Base-by-base conservation (phyloP, 1,140 invertebrate genomes). In the Phenacoccus solenopsis region DNA sequence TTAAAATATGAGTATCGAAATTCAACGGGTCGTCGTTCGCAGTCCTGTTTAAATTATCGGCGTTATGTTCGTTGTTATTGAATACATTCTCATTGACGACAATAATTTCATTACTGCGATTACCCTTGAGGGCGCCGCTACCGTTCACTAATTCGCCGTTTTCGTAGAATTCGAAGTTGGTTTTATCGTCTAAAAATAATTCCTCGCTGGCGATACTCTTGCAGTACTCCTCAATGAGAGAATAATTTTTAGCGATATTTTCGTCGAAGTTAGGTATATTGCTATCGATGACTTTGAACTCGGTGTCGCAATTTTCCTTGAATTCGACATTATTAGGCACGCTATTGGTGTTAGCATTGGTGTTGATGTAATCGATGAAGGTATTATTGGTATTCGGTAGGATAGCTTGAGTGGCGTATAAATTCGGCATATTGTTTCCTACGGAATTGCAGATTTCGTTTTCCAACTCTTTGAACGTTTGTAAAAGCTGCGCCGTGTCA, bases 181-280 rank as follows among this genome's bases (percentile, higher is more conserved):
- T 64, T 64, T 64, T 64, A 64, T 64, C 25, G 25, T 64, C 59
- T 22, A 64, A 24, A 64, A 64, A 64, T 24, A 64, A 64, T 64
- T 64, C 59, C 4, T 64, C 59, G 59, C 20, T 25, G 4, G 59
- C 22, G 9, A 64, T 64, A 64, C 25, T 64, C 16, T 64, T 64
- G 25, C 59, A 64, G 25, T 64, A 64, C 25, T 64, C 59, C 20
- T 64, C 59, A 13, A 64, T 25, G 4, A 64, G 22, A 64, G 59
- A 64, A 25, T 64, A 64, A 64, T 64, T 64, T 22, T 64, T 64
- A 1, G 59, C 21, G 21, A 64, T 64, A 24, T 10, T 64, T 27
- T 64, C 59, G 12, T 64, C 59, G 22, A 64, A 25, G 25, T 27
- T 64, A 24, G 59, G 59, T 27, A 64, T 24, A 24, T 64, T 9